A percentile compares a stretch with the other conserved stretches of the same genome.
These are phyloP conservation scores for Tubiluchus corallicola DNA, from an alignment of 2,888 invertebrate genomes.

Conservation along the genomic window DNA sequence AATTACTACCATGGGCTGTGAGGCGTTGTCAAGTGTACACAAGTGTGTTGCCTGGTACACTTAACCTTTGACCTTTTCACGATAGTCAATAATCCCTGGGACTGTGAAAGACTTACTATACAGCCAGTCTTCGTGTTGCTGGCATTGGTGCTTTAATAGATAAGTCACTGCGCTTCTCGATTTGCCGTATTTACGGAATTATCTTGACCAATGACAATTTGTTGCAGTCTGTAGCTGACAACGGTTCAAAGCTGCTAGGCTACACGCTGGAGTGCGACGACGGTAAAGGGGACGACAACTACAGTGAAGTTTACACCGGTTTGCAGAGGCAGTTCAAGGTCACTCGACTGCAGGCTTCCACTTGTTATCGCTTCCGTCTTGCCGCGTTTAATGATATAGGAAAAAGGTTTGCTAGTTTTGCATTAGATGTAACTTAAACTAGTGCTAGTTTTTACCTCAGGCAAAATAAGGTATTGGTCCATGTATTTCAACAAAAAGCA, in stretches of 20 bases:
- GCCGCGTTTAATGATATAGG: conserved; percentile 65
- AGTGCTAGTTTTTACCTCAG: too few species aligned
- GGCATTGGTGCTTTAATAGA: too few species aligned
- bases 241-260: conserved; percentile 54
- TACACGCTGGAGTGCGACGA: conserved; percentile 47
- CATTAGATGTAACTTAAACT: conserved; percentile 29
- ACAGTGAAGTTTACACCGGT: conserved; percentile 50
- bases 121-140: too few species aligned
- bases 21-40: too few species aligned
- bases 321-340: conserved; percentile 55
- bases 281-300: conserved; percentile 36
- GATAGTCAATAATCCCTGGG: too few species aligned
- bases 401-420: conserved; percentile 31
- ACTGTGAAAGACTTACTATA: too few species aligned
- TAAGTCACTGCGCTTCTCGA: too few species aligned
- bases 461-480: too few species aligned
- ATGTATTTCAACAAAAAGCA: too few species aligned
- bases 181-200: conserved; percentile 13
- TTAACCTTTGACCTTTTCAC: too few species aligned
- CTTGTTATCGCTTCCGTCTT: conserved; percentile 59
- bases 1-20: too few species aligned
- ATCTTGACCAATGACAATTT: conserved; percentile 9
- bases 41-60: too few species aligned
- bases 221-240: conserved; percentile 50
- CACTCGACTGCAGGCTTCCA: conserved; percentile 53